Conservation (phyloP, 2,888 invertebrate genomes). For the Heliconius ethilla region DNA sequence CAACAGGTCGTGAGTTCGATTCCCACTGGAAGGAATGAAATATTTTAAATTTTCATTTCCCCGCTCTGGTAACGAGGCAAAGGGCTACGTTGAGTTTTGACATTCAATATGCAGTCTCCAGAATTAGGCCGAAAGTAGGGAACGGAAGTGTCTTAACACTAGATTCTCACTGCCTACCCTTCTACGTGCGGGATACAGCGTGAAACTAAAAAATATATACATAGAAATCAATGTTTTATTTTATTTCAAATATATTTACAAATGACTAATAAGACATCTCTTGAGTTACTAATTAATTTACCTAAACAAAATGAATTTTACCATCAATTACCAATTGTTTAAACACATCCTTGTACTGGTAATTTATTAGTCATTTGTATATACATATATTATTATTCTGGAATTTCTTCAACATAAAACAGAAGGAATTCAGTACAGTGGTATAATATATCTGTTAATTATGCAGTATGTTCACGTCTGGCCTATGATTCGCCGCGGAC, state of each 20-base stretch:
- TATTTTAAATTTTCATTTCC: too few species aligned
- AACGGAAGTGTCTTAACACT: background rate
- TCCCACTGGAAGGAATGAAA: too few species aligned
- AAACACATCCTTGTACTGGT: constrained; percentile 8
- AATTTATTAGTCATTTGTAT: constrained; percentile 12
- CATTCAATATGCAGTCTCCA: background rate
- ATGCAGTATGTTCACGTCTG: constrained; percentile 58
- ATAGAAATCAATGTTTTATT: background rate
- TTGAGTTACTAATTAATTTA: background rate
- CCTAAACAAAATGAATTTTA: background rate
- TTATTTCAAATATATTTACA: too few species aligned
- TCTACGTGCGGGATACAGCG: background rate
- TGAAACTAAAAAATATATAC: background rate
- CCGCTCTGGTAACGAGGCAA: background rate
- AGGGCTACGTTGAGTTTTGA: background rate
- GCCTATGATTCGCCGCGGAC: constrained; percentile 55
- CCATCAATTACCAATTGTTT: too few species aligned
- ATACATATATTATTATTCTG: constrained; percentile 7
- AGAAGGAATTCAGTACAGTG: constrained; percentile 57
- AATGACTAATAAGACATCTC: background rate
- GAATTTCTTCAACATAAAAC: constrained; percentile 36
- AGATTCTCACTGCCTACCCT: background rate
- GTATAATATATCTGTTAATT: constrained; percentile 58
- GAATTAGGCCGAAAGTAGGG: background rate
- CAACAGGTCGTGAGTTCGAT: too few species aligned